Evolutionary conservation across 2,888 invertebrate species (phyloP).

Genomic region (Lysandra bellargus): DNA sequence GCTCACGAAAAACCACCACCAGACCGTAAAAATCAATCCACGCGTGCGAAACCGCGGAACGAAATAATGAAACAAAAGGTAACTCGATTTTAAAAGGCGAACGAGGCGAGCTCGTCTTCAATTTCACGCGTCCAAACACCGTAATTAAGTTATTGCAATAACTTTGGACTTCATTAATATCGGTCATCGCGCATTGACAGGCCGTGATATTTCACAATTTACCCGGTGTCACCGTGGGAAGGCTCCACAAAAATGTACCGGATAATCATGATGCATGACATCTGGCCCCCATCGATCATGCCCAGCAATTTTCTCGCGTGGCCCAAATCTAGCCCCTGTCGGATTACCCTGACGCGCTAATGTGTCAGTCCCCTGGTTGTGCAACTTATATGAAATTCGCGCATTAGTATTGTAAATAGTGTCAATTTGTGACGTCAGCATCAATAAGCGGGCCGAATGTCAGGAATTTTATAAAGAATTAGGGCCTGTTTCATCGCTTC

Average conservation of each 20-base stretch:
- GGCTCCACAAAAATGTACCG: constrained; percentile 41
- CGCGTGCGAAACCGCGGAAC: not conserved
- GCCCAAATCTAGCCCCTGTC: constrained; percentile 57
- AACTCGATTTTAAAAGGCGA: not conserved
- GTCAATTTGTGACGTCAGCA: not conserved
- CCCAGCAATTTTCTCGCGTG: constrained; percentile 57
- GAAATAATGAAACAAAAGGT: not conserved
- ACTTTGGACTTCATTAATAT: constrained; percentile 21
- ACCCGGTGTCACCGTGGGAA: constrained; percentile 36
- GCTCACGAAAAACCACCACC: not conserved
- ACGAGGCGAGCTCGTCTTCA: not conserved
- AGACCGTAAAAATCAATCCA: constrained; percentile 10
- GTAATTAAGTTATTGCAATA: constrained; percentile 22
- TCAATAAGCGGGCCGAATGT: not conserved
- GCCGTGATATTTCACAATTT: constrained; percentile 42
- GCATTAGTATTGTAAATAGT: constrained; percentile 21
- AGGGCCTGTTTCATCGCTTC: too few species aligned
- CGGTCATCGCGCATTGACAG: constrained; percentile 37
- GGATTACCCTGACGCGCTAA: constrained; percentile 60
- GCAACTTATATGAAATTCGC: constrained; percentile 42
- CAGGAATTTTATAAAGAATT: not conserved
- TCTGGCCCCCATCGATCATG: constrained; percentile 66
- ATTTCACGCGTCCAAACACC: constrained; percentile 21
- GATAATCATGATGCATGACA: constrained; percentile 57
- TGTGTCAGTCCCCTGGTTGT: constrained; percentile 52